Evolutionary conservation across 1,140 invertebrate genomes (phyloP), one percentile per base, ranked within the genome.

Genomic region (Meloidogyne chitwoodi): DNA sequence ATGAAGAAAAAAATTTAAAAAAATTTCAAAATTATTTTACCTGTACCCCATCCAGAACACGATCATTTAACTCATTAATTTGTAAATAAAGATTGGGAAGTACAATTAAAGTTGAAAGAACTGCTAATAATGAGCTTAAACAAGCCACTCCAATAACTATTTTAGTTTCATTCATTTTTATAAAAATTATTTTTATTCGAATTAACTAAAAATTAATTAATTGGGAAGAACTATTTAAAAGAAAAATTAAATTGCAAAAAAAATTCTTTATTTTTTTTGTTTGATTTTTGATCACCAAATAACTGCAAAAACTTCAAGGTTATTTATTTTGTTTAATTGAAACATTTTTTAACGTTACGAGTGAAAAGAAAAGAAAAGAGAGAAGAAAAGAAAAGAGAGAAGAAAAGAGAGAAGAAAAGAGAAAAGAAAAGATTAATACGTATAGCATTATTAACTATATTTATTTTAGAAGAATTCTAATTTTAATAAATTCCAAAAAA

Each of bases 91-190:
- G 72, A 22, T 44, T 34, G 14, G 79, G 79, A 27, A 80, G 81
- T 22, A 79, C 77, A 19, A 82, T 56, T 24, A 80, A 65, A 27
- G 80, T 79, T 19, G 79, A 81, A 11, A 80, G 29, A 34, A 82
- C 83, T 27, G 79, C 79, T n/a, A 78, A 70, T 31, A 79, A 26
- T 14, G 79, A 80, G 38, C 80, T 80, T 12, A 71, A 63, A 19
- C 77, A 79, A 12, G 79, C 79, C 11, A 80, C 31, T 22, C 79
- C 79, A 16, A 80, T 79, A 31, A 80, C 73, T 6, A 83, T 27
- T 68, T 82, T 81, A 11, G 80, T 64, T 71, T 80, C 79, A 5
- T 79, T 64, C 77, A 78, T 78, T 74, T 63, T 73, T 12, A 68
- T 16, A 11, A 41, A 41, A 11, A 12, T 41, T 41, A 10, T 41